Conservation (phyloP, 1,140 invertebrate genomes). For the Argopecten irradians region DNA sequence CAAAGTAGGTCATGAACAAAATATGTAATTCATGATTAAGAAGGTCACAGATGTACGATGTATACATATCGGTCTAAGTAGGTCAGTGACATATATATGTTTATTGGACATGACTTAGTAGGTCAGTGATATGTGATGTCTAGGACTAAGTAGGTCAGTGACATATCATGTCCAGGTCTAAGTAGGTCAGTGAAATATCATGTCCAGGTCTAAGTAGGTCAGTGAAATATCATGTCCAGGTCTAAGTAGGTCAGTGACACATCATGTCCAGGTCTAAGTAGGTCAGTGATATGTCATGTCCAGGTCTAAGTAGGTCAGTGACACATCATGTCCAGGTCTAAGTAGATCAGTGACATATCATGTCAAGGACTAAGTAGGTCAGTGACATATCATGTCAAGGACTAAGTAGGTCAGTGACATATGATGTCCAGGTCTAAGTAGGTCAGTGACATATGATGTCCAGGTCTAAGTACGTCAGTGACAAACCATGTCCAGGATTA, state of each 20-base stretch:
- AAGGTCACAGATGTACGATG: neutral
- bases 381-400: too few species aligned
- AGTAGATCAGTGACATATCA: too few species aligned
- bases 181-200: conserved; percentile 35
- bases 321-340: too few species aligned
- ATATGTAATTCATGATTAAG: neutral
- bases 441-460: too few species aligned
- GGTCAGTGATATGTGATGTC: conserved; percentile 35
- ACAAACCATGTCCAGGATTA: too few species aligned
- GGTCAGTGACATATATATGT: neutral
- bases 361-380: too few species aligned
- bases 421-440: neutral
- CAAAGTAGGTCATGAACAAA: neutral
- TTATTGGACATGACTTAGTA: neutral
- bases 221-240: neutral
- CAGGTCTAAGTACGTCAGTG: neutral
- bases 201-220: neutral
- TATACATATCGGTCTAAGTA: neutral
- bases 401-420: too few species aligned
- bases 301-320: neutral
- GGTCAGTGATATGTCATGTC: neutral
- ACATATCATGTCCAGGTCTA: conserved; percentile 24
- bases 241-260: neutral
- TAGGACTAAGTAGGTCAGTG: conserved; percentile 40
- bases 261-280: neutral